A percentile compares a stretch with the other conserved stretches of the same genome.
These are phyloP conservation scores for Xiphydria camelus DNA, from an alignment of 2,888 invertebrate genomes.

Conservation along the genomic window DNA sequence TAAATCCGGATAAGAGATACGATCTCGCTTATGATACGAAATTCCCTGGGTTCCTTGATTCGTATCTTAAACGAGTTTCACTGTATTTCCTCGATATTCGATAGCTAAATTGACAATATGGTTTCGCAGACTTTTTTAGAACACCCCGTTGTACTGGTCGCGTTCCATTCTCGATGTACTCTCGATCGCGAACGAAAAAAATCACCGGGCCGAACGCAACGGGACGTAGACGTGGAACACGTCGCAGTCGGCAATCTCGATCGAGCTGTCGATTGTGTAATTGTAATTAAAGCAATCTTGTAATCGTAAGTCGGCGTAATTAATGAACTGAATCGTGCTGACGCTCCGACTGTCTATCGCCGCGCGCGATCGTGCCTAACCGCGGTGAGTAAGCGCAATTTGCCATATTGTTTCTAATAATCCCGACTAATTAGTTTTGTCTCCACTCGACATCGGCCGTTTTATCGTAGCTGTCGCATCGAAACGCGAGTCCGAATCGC, in stretches of 20 bases:
- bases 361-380: slow-evolving; percentile 33
- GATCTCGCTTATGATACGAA: no score
- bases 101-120: no score
- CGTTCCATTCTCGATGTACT: no score
- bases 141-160: no score
- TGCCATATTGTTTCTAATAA: slow-evolving; percentile 47
- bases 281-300: slow-evolving; percentile 47
- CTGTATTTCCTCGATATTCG: background rate
- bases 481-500: slow-evolving; percentile 11
- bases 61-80: background rate
- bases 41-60: no score
- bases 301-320: slow-evolving; percentile 44
- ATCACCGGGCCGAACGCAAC: background rate
- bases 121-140: no score
- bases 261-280: slow-evolving; percentile 36
- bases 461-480: slow-evolving; percentile 5
- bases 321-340: slow-evolving; percentile 47
- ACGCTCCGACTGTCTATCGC: slow-evolving; percentile 42
- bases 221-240: background rate
- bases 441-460: slow-evolving; percentile 31
- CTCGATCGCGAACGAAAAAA: no score
- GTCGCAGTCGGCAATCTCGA: slow-evolving; percentile 14
- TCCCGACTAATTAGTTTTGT: slow-evolving; percentile 41
- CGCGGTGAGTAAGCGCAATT: slow-evolving; percentile 37
- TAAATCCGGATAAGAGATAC: no score